These are phyloP conservation scores for Caerostris darwini DNA, from an alignment of 1,140 invertebrate species.

Conservation along the genomic window DNA sequence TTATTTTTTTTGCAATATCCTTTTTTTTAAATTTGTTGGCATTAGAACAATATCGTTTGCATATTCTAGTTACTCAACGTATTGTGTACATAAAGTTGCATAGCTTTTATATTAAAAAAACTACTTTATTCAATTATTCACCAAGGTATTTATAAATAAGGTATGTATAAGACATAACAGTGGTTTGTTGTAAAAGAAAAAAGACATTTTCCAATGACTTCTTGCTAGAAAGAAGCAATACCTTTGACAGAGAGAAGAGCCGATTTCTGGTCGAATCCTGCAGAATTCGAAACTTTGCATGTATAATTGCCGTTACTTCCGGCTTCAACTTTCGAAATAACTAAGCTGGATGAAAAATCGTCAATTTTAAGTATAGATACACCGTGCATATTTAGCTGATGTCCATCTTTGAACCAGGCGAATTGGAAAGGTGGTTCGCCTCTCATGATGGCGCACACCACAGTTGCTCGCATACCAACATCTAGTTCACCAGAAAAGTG, in stretches of 20 bases:
- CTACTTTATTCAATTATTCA: too few relatives aligned
- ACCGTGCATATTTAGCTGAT: background rate
- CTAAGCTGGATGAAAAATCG: constrained; percentile 17
- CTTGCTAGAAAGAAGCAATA: background rate
- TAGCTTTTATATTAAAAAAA: too few relatives aligned
- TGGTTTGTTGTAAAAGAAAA: too few relatives aligned
- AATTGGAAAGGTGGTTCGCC: constrained; percentile 76
- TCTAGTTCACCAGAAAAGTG: constrained; percentile 80
- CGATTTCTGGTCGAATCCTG: constrained; percentile 48
- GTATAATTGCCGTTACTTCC: constrained; percentile 68
- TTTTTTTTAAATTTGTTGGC: too few relatives aligned
- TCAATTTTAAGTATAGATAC: background rate
- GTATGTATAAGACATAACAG: too few relatives aligned
- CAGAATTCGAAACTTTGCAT: constrained; percentile 32
- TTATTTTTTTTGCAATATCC: too few relatives aligned
- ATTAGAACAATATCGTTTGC: too few relatives aligned
- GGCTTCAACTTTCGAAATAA: background rate
- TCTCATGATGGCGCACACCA: constrained; percentile 82
- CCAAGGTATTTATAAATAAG: too few relatives aligned
- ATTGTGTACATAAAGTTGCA: too few relatives aligned
- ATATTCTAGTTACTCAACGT: too few relatives aligned
- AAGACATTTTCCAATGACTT: too few relatives aligned
- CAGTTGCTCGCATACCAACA: constrained; percentile 86
- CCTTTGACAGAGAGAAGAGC: constrained; percentile 70
- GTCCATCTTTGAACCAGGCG: constrained; percentile 77